Conservation (phyloP, 1,140 invertebrate genomes). For the Carposina sasakii region DNA sequence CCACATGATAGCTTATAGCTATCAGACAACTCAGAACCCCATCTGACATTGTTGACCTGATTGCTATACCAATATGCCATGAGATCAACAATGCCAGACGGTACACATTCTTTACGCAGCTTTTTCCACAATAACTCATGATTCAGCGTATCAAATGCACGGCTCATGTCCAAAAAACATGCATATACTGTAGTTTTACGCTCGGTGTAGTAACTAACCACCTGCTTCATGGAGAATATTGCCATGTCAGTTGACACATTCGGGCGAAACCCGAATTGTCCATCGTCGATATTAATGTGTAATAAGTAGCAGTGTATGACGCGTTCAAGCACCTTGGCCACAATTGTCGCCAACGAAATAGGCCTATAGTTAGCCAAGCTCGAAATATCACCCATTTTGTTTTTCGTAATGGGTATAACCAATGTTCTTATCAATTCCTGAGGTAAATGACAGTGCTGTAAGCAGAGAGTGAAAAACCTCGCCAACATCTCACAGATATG, state of each 20-base stretch:
- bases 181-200: neutral
- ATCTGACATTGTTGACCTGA: neutral
- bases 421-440: neutral
- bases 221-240: neutral
- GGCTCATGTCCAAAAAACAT: slow-evolving; percentile 2
- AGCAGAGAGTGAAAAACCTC: neutral
- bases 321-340: slow-evolving; percentile 1
- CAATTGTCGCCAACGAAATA: neutral
- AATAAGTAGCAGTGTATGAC: neutral
- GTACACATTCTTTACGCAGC: neutral
- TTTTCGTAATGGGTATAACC: slow-evolving; percentile 3
- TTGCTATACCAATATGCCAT: neutral
- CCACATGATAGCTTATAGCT: neutral
- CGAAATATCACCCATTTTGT: neutral
- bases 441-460: neutral
- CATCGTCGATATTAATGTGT: neutral
- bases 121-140: neutral
- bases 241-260: slow-evolving; percentile 1
- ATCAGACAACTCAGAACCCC: neutral
- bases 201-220: neutral
- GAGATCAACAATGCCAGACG: neutral
- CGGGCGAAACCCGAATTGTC: slow-evolving; percentile 1
- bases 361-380: slow-evolving; percentile 3
- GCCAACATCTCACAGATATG: neutral
- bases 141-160: slow-evolving; percentile 2